phyloP scores from a whole-genome alignment of 1,140 invertebrate species.

The Agraylea sexmaculata region DNA sequence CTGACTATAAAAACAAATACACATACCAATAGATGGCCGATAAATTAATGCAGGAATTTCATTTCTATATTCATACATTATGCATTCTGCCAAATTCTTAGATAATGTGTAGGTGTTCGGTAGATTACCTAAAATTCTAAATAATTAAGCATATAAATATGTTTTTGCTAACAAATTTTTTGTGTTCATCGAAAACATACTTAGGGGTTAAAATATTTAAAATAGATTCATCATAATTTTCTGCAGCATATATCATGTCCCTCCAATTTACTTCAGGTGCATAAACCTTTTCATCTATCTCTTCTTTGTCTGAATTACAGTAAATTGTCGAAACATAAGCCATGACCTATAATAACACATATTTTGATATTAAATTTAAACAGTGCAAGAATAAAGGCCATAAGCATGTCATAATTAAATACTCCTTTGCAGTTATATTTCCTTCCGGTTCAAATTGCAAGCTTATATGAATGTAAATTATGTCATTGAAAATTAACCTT shows the following conservation, averaged over 20 bases:
- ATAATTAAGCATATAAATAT: slow-evolving; percentile 4
- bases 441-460: no score
- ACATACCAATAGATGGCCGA: slow-evolving; percentile 43
- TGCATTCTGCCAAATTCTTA: slow-evolving; percentile 50
- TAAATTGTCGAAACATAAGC: slow-evolving; percentile 57
- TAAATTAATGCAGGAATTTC: slow-evolving; percentile 56
- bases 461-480: no score
- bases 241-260: slow-evolving; percentile 53
- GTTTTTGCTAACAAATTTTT: slow-evolving; percentile 11
- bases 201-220: slow-evolving; percentile 36
- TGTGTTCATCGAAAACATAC: slow-evolving; percentile 1
- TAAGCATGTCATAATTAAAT: no score
- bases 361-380: neutral
- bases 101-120: slow-evolving; percentile 59
- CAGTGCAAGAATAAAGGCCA: neutral
- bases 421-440: no score
- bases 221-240: slow-evolving; percentile 50
- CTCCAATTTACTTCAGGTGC: slow-evolving; percentile 52
- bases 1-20: neutral
- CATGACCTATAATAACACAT: slow-evolving; percentile 23
- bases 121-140: slow-evolving; percentile 16
- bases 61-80: slow-evolving; percentile 41
- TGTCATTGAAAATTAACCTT: no score
- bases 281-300: slow-evolving; percentile 52
- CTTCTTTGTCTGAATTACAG: slow-evolving; percentile 43